A percentile compares a stretch with the other conserved stretches of the same genome.
Conservation (phyloP, 2,888 invertebrate genomes). For the Arge pagana region DNA sequence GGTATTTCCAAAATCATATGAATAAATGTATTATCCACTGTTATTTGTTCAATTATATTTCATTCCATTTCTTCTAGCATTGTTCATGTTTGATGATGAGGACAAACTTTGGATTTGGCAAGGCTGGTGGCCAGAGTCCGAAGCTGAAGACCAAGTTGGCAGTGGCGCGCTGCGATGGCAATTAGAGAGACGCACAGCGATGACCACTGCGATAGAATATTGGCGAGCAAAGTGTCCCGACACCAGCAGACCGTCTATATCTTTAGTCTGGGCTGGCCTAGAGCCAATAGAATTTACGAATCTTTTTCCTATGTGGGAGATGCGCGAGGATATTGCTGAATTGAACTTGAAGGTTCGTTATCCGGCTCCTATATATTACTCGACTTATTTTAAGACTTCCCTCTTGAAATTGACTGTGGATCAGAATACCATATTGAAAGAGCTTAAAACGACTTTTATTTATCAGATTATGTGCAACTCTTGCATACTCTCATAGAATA, state of each 20-base stretch:
- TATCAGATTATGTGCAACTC: too few relatives aligned
- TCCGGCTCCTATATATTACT: conserved; percentile 4
- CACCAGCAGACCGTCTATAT: conserved; percentile 56
- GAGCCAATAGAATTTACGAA: conserved; percentile 84
- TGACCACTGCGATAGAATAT: conserved; percentile 83
- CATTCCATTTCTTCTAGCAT: conserved; percentile 67
- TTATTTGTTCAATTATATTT: too few relatives aligned
- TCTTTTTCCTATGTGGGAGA: conserved; percentile 84
- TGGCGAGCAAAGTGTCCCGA: conserved; percentile 64
- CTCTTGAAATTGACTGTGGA: too few relatives aligned
- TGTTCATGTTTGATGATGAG: conserved; percentile 84
- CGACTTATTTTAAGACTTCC: conserved; percentile 61
- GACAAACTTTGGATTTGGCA: conserved; percentile 89
- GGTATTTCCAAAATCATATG: too few relatives aligned
- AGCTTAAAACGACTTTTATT: too few relatives aligned
- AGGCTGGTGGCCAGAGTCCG: conserved; percentile 87
- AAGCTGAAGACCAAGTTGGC: conserved; percentile 69
- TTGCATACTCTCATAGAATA: too few relatives aligned
- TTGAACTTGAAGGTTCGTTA: conserved; percentile 79
- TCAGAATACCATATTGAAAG: too few relatives aligned
- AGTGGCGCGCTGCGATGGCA: conserved; percentile 82
- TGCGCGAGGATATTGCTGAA: conserved; percentile 75
- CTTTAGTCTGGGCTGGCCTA: conserved; percentile 85
- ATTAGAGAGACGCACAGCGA: conserved; percentile 79
- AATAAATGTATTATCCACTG: too few relatives aligned